Percentiles rank a stretch among this genome's conserved stretches.
Conservation (phyloP, 2,888 invertebrate species). For the Phytoseiulus persimilis region DNA sequence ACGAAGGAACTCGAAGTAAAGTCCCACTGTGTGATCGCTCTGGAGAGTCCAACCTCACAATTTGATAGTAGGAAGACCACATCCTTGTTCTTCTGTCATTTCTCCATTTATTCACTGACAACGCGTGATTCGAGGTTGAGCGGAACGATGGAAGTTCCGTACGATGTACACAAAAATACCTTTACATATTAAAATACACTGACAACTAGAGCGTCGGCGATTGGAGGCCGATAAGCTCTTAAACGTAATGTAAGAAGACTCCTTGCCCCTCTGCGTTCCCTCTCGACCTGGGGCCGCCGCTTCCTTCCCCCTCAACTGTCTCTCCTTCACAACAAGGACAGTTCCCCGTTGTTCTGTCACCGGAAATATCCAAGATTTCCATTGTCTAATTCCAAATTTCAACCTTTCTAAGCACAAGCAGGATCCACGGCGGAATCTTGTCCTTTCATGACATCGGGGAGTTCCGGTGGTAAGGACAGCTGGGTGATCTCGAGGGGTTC, state of each 20-base stretch:
- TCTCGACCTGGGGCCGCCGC: no score
- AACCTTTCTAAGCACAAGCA: neutral
- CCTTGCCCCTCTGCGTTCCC: no score
- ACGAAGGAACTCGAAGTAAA: no score
- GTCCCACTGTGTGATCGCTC: no score
- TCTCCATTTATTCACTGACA: no score
- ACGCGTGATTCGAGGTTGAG: neutral
- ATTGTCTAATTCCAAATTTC: neutral
- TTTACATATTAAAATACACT: neutral
- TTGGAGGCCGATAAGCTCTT: neutral
- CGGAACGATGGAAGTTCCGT: neutral
- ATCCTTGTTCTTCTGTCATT: no score
- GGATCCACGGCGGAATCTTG: conserved; percentile 28
- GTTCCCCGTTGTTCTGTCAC: no score
- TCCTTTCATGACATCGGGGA: conserved; percentile 94
- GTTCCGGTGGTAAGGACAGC: conserved; percentile 86
- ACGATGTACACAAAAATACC: neutral
- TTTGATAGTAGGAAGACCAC: no score
- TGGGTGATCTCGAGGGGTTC: conserved; percentile 59
- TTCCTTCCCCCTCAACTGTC: no score
- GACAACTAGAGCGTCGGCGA: neutral
- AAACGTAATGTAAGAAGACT: neutral
- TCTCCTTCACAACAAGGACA: no score
- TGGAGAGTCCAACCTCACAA: no score
- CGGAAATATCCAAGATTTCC: neutral